Base-by-base conservation (phyloP, 2,797 vertebrate genomes). In the Balearica regulorum region DNA sequence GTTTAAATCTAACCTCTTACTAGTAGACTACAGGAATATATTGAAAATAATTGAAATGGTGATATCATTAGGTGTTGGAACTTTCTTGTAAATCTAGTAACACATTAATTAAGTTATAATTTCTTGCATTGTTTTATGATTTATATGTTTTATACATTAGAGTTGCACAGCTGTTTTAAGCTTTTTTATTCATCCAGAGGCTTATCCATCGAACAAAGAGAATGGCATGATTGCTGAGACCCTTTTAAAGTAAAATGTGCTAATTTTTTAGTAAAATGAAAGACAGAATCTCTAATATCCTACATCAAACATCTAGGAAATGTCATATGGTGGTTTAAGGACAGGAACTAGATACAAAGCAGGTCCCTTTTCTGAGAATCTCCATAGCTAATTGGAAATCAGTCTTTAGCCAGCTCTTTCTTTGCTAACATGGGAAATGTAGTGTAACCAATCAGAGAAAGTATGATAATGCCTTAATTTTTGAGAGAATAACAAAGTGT, bases 81-180 rank as follows among this genome's bases (percentile, higher is more conserved):
- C 12, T 4, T 69, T 26, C 16, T 29, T 66, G 21, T 71, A 48
- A 53, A 13, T 70, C 65, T 68, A 2, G 57, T 20, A 31, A 43
- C 24, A 19, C 5, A 5, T 57, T 39, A 71, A 87, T 46, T 39
- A 51, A 39, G 31, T 55, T 78, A n/a, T 60, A 4, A 35, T 49
- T 82, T 91, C 4, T 6, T n/a, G 4, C 28, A 0, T 22, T 78
- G 21, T 51, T 91, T 53, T 54, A 22, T 68, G 51, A 16, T 80
- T 64, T 76, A 7, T 54, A 29, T 61, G 7, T 57, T 89, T 64
- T 58, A 16, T 14, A 35, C 7, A 26, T 66, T 62, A 0, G 0
- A 0, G 0, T 33, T 10, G 11, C 16, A 8, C 46, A 39, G 39
- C 51, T 65, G 11, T 29, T n/a, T 77, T 37, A 62, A 51, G 69